Evolutionary conservation across 2,113 vertebrate species (phyloP).

Genomic region (Micronisus gabar): DNA sequence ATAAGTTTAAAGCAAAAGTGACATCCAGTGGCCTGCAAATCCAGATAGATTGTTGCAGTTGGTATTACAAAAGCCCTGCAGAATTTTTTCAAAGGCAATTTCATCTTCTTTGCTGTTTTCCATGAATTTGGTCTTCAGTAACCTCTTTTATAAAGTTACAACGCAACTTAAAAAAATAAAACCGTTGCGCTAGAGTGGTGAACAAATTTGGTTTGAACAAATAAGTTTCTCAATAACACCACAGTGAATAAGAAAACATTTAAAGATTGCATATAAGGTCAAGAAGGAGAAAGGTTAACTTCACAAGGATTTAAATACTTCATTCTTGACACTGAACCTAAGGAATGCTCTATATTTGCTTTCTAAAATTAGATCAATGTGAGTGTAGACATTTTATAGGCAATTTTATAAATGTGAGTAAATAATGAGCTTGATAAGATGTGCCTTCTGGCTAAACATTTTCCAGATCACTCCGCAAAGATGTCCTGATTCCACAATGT

Average conservation of each 20-base stretch:
- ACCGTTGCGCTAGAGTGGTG: background rate
- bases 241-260: background rate
- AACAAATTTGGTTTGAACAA: background rate
- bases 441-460: background rate
- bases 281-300: background rate
- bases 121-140: background rate
- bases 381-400: background rate
- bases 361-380: background rate
- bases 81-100: background rate
- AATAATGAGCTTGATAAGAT: background rate
- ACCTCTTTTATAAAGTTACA: background rate
- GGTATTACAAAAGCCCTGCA: background rate
- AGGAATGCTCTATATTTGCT: background rate
- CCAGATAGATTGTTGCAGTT: background rate
- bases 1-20: background rate
- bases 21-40: slow-evolving; percentile 10
- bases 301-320: background rate
- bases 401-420: background rate
- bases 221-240: background rate
- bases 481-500: background rate
- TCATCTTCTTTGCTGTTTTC: background rate
- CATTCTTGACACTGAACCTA: background rate
- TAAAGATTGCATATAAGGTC: background rate
- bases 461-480: background rate
- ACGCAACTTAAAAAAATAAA: background rate